phyloP scores from a whole-genome alignment of 2,113 vertebrate genomes.

The Paradoxurus hermaphroditus region DNA sequence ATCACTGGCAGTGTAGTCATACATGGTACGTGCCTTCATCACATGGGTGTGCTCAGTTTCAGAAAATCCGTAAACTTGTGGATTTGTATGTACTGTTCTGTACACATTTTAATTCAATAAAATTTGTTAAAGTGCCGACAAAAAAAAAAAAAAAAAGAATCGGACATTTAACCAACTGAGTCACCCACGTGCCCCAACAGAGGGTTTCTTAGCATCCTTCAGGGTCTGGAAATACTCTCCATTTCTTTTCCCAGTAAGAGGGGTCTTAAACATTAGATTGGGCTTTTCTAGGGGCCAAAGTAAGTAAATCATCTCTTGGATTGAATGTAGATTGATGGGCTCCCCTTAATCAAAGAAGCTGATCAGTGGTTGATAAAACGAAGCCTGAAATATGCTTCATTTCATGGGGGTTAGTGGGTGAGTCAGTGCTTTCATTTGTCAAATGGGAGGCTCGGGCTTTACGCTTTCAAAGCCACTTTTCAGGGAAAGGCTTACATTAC shows the following conservation, averaged over 20 bases:
- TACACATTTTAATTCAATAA: neutral
- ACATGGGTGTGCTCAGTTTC: neutral
- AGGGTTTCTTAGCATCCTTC: neutral
- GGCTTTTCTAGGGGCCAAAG: neutral
- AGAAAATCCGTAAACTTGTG: neutral
- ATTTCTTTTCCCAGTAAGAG: neutral
- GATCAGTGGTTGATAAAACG: neutral
- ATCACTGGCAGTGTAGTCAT: fast-evolving
- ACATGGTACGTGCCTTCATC: fast-evolving
- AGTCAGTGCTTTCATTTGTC: neutral
- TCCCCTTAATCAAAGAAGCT: neutral
- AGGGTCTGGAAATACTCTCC: neutral
- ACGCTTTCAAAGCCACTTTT: neutral
- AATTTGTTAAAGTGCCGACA: neutral
- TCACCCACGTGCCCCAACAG: too few species aligned
- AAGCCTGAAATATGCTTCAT: neutral
- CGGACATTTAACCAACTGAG: too few species aligned
- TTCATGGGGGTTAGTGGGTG: neutral
- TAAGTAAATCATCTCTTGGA: neutral
- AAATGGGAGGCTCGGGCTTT: neutral
- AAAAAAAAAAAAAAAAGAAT: too few species aligned
- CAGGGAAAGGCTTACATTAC: too few species aligned
- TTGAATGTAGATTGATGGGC: neutral
- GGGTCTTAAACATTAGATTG: neutral
- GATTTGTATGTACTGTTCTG: neutral